A percentile compares a stretch with the other conserved stretches of the same genome.
These are phyloP conservation scores for Blennius ocellaris DNA, from an alignment of 2,113 vertebrate genomes.

Conservation along the genomic window DNA sequence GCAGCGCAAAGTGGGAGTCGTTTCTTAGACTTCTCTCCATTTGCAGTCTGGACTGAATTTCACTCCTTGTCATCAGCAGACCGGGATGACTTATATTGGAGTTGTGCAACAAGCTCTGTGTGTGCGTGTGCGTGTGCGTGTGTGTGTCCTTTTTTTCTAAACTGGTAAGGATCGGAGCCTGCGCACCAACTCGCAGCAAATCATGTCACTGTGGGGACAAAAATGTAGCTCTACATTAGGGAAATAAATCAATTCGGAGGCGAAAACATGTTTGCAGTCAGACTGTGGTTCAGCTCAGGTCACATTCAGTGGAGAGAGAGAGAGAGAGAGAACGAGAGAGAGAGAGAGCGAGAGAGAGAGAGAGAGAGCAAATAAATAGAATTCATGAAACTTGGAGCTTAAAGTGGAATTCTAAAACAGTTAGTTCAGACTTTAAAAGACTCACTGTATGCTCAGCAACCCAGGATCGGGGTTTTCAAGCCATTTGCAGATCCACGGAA, in stretches of 20 bases:
- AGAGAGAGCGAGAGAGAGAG: neutral
- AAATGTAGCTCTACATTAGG: no score
- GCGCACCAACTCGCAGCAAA: no score
- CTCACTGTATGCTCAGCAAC: neutral
- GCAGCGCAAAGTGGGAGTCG: conserved; percentile 7
- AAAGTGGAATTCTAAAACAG: conserved; percentile 26
- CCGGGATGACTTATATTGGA: conserved; percentile 49
- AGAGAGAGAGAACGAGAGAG: no score
- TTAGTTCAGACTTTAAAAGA: conserved; percentile 8
- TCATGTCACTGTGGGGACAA: no score
- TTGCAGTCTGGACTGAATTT: conserved; percentile 56
- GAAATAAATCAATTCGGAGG: no score
- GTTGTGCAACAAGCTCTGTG: conserved; percentile 38
- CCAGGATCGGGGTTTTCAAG: conserved; percentile 28
- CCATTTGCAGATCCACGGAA: conserved; percentile 24
- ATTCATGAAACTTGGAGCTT: conserved; percentile 18
- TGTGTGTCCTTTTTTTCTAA: no score
- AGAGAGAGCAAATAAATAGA: conserved; percentile 26
- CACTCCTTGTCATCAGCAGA: conserved; percentile 47
- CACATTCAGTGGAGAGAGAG: no score
- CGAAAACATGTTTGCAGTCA: no score
- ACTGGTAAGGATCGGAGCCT: no score
- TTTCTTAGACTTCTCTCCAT: conserved; percentile 37
- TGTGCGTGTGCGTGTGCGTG: conserved; percentile 7
- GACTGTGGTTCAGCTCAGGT: no score